Evolutionary conservation across 1,140 invertebrate species (phyloP).

Genomic region (Neocloeon triangulifer): DNA sequence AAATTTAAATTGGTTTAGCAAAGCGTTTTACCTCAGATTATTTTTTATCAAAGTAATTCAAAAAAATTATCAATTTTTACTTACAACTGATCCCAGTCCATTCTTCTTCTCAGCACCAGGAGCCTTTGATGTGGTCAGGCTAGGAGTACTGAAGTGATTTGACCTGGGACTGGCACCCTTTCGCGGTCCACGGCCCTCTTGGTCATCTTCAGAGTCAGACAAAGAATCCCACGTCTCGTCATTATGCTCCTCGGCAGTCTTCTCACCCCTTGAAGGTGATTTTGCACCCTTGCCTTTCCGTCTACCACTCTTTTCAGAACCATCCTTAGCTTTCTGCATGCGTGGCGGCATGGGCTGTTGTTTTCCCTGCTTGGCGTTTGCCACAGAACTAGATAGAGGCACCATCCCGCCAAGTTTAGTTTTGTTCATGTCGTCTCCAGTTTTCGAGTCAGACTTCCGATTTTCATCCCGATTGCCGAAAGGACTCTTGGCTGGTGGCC

Average conservation of each 20-base stretch:
- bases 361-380: too few species aligned
- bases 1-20: too few species aligned
- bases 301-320: conserved; percentile 13
- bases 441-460: conserved; percentile 4
- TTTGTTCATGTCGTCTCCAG: not conserved
- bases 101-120: conserved; percentile 17
- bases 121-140: conserved; percentile 12
- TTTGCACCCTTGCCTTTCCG: conserved; percentile 13
- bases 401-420: conserved; percentile 14
- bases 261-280: too few species aligned
- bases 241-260: conserved; percentile 14
- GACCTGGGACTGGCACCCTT: too few species aligned
- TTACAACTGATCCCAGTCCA: not conserved
- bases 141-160: too few species aligned
- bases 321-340: conserved; percentile 12
- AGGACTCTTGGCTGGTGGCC: conserved; percentile 50
- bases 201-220: not conserved
- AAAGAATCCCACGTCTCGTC: too few species aligned
- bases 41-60: too few species aligned
- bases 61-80: too few species aligned
- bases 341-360: conserved; percentile 7
- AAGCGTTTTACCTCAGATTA: too few species aligned
- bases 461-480: conserved; percentile 23
- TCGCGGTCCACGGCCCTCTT: not conserved
- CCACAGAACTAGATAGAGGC: conserved; percentile 12